A percentile compares a stretch with the other conserved stretches of the same genome.
These are phyloP conservation scores for Agrochola lota DNA, from an alignment of 2,888 invertebrate species.

Conservation along the genomic window DNA sequence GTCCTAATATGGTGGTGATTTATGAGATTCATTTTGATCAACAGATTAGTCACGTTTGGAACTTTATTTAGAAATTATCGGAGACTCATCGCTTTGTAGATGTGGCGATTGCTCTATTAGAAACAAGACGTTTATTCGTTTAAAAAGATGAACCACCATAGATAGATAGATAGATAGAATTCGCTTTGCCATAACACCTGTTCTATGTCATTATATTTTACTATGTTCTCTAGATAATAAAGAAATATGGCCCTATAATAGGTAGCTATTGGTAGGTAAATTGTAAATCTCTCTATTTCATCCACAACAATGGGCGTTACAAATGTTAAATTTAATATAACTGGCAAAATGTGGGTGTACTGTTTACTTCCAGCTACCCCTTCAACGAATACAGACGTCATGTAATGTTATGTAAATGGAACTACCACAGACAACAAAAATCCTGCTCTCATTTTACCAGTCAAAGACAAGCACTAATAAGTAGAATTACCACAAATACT, in stretches of 20 bases:
- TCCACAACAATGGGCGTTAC: neutral
- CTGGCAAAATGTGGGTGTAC: neutral
- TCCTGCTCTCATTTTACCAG: slow-evolving; percentile 12
- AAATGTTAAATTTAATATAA: neutral
- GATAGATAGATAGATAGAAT: neutral
- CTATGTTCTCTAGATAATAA: neutral
- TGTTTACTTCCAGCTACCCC: neutral
- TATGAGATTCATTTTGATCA: slow-evolving; percentile 46
- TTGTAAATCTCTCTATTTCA: neutral
- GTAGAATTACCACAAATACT: slow-evolving; percentile 21
- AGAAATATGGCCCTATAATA: neutral
- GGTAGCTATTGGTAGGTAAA: neutral
- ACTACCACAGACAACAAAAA: slow-evolving; percentile 2
- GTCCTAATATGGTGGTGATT: slow-evolving; percentile 59
- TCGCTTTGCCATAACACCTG: neutral
- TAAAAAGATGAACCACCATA: neutral
- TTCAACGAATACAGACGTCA: neutral
- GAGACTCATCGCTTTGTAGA: slow-evolving; percentile 21
- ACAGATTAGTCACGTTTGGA: slow-evolving; percentile 49
- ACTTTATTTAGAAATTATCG: slow-evolving; percentile 36
- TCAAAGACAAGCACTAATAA: slow-evolving; percentile 15
- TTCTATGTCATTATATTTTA: neutral
- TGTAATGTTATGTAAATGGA: neutral
- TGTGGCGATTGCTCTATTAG: slow-evolving; percentile 11
- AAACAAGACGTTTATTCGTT: neutral